Base-by-base conservation (phyloP, 1,140 invertebrate genomes). In the Arctopsyche grandis region DNA sequence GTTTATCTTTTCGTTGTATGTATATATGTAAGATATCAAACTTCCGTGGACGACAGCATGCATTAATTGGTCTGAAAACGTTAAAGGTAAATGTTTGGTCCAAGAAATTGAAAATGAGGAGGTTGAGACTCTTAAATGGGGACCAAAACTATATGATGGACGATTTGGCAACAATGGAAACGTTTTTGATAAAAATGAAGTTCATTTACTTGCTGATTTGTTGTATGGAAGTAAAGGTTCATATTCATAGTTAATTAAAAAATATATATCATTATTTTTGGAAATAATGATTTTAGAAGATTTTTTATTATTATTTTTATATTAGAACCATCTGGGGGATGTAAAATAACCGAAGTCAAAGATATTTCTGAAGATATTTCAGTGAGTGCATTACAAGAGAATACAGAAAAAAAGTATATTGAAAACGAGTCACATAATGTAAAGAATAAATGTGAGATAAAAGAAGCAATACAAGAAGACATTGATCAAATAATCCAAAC, bases 61-160 rank as follows among this genome's bases (percentile, higher is more conserved):
- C 26, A 82, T 82, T 44, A 80, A 75, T 19, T 82, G 81, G 81
- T 82, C 81, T 1, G 74, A 80, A 60, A 73, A 26, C n/a, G 43
- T 63, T 9, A 79, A 77, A 24, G 83, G 83, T 0, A 85, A 84
- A 46, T 79, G 82, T 16, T 77, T 87, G 5, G 81, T 89, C 4
- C 87, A 89, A 60, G 87, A 87, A 78, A 78, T 89, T 21, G 75
- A 76, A 16, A 69, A 77, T 21, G 80, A 81, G 29, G 66, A 78
- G 9, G 24, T 21, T 24, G 77, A 78, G 26, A 16, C 16, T 26
- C 0, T 38, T 56, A 71, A 69, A 43, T 66, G 63, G 43, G 19
- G 58, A 5, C 12, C 19, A 26, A 14, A 46, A 24, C 69, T 46
- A 16, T 4, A 69, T 69, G n/a, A 10, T 5, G 29, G 48, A 52